These are phyloP conservation scores for Protomyctophum bolini DNA, from an alignment of 2,113 vertebrate species.

Conservation along the genomic window DNA sequence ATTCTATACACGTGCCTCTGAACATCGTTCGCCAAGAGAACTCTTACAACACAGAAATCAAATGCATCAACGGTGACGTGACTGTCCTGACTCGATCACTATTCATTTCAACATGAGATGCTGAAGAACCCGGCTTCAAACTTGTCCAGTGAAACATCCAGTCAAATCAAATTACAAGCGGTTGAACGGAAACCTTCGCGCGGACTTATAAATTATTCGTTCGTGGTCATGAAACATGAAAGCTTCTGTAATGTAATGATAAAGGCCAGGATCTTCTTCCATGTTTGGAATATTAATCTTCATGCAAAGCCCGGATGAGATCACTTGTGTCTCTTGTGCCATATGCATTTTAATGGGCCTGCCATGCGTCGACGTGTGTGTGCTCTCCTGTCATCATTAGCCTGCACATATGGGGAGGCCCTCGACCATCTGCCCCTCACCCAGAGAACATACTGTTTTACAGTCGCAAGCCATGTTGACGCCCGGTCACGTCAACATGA, in stretches of 20 bases:
- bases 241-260: background rate
- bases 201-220: conserved; percentile 3
- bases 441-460: background rate
- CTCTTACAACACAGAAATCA: too few species aligned
- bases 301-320: conserved; percentile 16
- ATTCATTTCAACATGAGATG: too few species aligned
- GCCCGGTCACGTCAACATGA: conserved; percentile 28
- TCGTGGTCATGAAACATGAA: conserved; percentile 4
- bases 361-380: conserved; percentile 3
- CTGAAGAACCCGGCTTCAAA: too few species aligned
- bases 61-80: too few species aligned
- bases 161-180: too few species aligned
- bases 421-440: conserved; percentile 44
- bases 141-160: too few species aligned
- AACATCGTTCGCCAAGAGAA: too few species aligned
- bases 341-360: conserved; percentile 52
- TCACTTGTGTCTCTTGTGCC: conserved; percentile 10
- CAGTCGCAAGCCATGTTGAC: conserved; percentile 9
- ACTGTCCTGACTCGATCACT: too few species aligned
- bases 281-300: conserved; percentile 13
- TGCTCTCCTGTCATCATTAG: conserved; percentile 38
- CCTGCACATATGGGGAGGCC: conserved; percentile 40
- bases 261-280: conserved; percentile 35
- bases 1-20: too few species aligned
- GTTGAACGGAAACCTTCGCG: too few species aligned